Conservation (phyloP, 1,140 invertebrate genomes). For the Drosophila navojoa region DNA sequence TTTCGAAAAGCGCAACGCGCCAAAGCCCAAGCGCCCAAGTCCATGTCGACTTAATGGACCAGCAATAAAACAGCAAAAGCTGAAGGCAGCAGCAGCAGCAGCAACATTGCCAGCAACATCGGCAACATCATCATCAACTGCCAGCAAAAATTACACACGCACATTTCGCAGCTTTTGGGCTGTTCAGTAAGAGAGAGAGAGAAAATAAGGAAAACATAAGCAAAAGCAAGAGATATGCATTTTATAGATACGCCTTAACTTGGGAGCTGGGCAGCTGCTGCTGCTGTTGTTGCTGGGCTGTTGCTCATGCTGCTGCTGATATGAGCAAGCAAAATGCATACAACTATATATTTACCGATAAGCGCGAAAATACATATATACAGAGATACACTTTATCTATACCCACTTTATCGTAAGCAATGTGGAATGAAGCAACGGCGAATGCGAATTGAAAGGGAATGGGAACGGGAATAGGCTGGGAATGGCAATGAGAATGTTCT, state of each 20-base stretch:
- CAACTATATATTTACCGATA: conserved; percentile 67
- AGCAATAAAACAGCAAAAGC: conserved; percentile 53
- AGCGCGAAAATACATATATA: conserved; percentile 30
- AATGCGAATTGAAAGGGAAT: conserved; percentile 40
- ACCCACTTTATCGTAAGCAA: conserved; percentile 65
- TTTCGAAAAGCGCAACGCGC: conserved; percentile 46
- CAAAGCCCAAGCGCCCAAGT: conserved; percentile 29
- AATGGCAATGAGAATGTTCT: conserved; percentile 14
- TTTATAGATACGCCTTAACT: conserved; percentile 50
- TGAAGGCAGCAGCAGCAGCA: conserved; percentile 30
- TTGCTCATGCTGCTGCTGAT: conserved; percentile 36
- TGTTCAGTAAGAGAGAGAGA: conserved; percentile 13
- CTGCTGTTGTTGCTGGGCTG: not conserved
- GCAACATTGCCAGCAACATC: conserved; percentile 23
- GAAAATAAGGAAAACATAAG: conserved; percentile 15
- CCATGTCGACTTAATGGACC: conserved; percentile 54
- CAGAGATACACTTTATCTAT: conserved; percentile 61
- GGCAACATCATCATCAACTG: conserved; percentile 38
- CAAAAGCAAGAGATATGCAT: conserved; percentile 58
- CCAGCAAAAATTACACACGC: conserved; percentile 44
- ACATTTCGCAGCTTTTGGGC: conserved; percentile 47
- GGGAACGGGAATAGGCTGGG: conserved; percentile 10
- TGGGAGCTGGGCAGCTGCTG: conserved; percentile 13
- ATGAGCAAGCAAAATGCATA: conserved; percentile 66
- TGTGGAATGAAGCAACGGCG: conserved; percentile 20